These are phyloP conservation scores for Acheta domesticus DNA, from an alignment of 2,888 invertebrate genomes.

Conservation along the genomic window DNA sequence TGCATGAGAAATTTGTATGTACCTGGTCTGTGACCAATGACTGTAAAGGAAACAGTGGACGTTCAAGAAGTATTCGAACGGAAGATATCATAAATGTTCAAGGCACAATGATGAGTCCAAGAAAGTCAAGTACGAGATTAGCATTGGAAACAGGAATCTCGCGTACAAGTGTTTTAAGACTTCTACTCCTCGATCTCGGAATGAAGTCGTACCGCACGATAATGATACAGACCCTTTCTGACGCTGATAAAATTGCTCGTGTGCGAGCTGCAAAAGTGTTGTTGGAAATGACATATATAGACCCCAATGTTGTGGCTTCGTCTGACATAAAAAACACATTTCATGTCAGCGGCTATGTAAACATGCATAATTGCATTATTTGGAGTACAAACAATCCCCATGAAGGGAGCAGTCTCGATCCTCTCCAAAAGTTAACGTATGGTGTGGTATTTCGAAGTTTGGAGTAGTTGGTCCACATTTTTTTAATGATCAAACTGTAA, in stretches of 20 bases:
- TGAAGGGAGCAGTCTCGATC: neutral
- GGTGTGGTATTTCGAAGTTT: neutral
- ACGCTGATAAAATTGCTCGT: neutral
- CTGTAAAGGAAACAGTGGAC: too few species aligned
- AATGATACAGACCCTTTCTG: neutral
- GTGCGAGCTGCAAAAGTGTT: neutral
- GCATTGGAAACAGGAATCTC: too few species aligned
- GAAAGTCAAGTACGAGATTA: too few species aligned
- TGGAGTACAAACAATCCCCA: too few species aligned
- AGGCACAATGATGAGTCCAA: too few species aligned
- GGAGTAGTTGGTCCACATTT: neutral
- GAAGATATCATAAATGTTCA: too few species aligned
- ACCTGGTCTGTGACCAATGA: too few species aligned
- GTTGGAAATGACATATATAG: neutral
- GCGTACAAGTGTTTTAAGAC: neutral
- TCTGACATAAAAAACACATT: neutral
- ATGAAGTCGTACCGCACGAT: neutral
- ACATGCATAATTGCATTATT: too few species aligned
- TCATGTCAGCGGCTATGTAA: neutral
- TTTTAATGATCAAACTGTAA: constrained; percentile 3
- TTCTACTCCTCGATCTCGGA: neutral
- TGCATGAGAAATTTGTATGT: too few species aligned
- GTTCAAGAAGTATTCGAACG: too few species aligned
- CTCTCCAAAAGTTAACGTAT: neutral
- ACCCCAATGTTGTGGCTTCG: neutral